Evolutionary conservation across 2,113 vertebrate genomes (phyloP).

Genomic region (Paratilapia polleni): DNA sequence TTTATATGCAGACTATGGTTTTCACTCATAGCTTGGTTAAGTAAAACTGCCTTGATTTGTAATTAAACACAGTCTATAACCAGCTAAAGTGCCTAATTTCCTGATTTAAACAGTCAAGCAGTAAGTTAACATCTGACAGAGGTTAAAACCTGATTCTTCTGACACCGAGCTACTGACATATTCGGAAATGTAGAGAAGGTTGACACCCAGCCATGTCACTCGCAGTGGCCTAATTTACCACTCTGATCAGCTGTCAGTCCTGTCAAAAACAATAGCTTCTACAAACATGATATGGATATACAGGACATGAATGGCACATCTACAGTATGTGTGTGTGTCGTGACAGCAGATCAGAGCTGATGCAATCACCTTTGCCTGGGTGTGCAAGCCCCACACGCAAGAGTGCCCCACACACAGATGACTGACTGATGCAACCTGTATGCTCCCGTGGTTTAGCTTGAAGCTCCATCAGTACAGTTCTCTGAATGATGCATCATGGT

Average conservation of each 20-base stretch:
- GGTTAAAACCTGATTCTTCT: not conserved
- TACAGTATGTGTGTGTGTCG: not conserved
- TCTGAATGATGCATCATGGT: slow-evolving; percentile 42
- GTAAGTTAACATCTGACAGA: not conserved
- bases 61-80: not conserved
- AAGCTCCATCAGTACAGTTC: slow-evolving; percentile 15
- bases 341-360: slow-evolving; percentile 44
- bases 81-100: fast-evolving
- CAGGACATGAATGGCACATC: not conserved
- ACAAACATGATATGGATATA: not conserved
- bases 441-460: slow-evolving; percentile 5
- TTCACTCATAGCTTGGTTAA: not conserved
- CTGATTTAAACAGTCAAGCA: not conserved
- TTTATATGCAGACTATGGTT: too few relatives aligned
- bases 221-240: not conserved
- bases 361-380: slow-evolving; percentile 51
- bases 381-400: slow-evolving; percentile 34
- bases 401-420: slow-evolving; percentile 2
- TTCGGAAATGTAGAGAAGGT: not conserved
- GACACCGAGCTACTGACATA: not conserved
- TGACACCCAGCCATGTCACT: not conserved
- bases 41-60: not conserved
- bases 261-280: not conserved
- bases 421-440: slow-evolving; percentile 51
- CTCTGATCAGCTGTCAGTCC: too few relatives aligned